A percentile compares a stretch with the other conserved stretches of the same genome.
Conservation (phyloP, 2,888 invertebrate genomes). For the Antheraea yamamai region DNA sequence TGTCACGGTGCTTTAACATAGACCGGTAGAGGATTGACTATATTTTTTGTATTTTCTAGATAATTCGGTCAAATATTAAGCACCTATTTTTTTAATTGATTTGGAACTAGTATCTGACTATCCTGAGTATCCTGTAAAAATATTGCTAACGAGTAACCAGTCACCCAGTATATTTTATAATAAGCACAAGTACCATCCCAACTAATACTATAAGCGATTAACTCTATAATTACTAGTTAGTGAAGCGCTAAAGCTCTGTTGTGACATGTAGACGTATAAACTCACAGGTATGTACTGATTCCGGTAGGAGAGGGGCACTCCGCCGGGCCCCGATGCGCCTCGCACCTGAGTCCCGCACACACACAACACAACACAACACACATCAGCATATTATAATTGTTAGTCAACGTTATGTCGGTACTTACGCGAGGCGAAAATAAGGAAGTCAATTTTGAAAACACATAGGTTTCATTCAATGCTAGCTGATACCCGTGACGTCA, state of each 20-base stretch:
- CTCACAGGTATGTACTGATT: constrained; percentile 62
- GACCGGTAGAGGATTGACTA: too few relatives aligned
- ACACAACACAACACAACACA: constrained; percentile 16
- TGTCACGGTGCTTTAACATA: too few relatives aligned
- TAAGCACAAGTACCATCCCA: background rate
- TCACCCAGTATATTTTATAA: background rate
- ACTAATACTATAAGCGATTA: background rate
- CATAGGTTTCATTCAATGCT: too few relatives aligned
- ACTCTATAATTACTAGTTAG: background rate
- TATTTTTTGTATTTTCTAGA: too few relatives aligned
- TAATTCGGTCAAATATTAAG: too few relatives aligned
- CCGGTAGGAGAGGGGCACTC: constrained; percentile 53
- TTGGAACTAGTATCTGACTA: too few relatives aligned
- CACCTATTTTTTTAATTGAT: too few relatives aligned
- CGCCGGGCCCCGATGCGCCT: constrained; percentile 36
- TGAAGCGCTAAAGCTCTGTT: constrained; percentile 1
- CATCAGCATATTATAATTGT: constrained; percentile 14
- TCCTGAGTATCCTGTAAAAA: too few relatives aligned
- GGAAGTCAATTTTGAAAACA: too few relatives aligned
- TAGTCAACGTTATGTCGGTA: constrained; percentile 8
- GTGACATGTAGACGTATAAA: constrained; percentile 26
- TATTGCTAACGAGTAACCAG: too few relatives aligned
- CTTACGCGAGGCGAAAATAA: background rate
- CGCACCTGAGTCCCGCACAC: constrained; percentile 46
- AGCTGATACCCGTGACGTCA: too few relatives aligned